Evolutionary conservation across 35 echinoderm and acorn worm genomes (phyloP), one percentile per base, ranked within the genome.

Genomic region (Heliocidaris erythrogramma): DNA sequence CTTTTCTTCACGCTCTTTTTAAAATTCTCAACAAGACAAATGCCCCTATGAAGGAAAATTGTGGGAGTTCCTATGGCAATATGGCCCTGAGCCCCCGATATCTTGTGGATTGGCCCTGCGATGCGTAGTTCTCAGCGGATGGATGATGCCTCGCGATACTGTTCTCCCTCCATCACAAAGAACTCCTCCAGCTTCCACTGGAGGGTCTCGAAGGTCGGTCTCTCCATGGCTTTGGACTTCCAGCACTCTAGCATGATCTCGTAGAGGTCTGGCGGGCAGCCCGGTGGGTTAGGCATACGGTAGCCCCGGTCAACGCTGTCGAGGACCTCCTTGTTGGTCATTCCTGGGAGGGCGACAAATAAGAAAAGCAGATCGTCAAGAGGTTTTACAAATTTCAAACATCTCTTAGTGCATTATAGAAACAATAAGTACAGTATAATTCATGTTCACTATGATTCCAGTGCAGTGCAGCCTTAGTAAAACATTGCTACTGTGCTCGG

Each of bases 181-280:
- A 97, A 99, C 65, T 99, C 98, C 65, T 99, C 98, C 12, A 99
- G 96, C 60, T 97, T 97, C 98, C 98, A 99, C 69, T 99, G 98
- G n/a, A 99, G 94, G 2, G 98, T 99, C 93, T 99, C 98, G 94
- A 99, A 99, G 17, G 98, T 99, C 14, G 98, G 98, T 92, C 98
- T 92, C 89, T 99, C 98, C 85, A 99, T 96, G 18, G 97, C 95
- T 30, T 96, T 97, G 18, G 95, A 88, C 86, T 99, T 99, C 98
- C 98, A 99, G 95, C 98, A 99, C 90, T 99, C 98, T 30, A 99
- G 88, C 98, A 99, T 99, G 95, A 99, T 97, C 29, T 97, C 96
- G 32, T 99, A 99, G 21, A 99, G 97, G 32, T 97, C 95, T 18
- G 94, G 94, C 0, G 96, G 96, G 93, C 98, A 99, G 5, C 98